Conservation (phyloP, 2,888 invertebrate species). For the Coronaproctus castanopsis region DNA sequence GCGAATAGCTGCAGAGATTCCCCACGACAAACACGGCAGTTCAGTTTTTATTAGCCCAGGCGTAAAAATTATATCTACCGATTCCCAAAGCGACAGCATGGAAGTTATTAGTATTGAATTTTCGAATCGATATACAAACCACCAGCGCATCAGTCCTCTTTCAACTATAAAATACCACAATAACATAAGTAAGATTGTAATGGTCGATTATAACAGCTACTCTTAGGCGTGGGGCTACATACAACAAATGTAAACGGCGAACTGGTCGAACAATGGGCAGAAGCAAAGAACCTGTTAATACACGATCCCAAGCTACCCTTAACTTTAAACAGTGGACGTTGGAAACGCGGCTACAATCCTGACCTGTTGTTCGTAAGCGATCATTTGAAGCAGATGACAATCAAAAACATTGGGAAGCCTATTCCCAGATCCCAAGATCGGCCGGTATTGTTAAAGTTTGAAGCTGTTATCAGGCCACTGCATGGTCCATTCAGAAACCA, state of each 20-base stretch:
- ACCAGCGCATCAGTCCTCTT: no score
- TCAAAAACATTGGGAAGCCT: background rate
- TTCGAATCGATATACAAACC: no score
- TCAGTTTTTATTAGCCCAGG: background rate
- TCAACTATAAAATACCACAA: background rate
- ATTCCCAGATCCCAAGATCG: background rate
- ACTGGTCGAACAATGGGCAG: background rate
- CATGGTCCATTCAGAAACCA: background rate
- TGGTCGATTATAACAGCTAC: background rate
- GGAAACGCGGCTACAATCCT: background rate
- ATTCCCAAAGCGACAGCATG: no score
- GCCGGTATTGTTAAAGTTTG: background rate
- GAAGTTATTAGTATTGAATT: no score
- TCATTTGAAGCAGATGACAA: background rate
- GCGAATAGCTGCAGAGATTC: background rate
- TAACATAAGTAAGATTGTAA: background rate
- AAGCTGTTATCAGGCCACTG: background rate
- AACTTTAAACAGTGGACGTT: background rate
- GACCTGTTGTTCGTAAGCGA: background rate
- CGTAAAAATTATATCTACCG: no score
- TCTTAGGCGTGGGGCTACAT: background rate
- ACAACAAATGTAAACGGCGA: background rate
- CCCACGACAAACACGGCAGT: background rate
- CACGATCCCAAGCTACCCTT: background rate
- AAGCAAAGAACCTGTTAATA: background rate